Evolutionary conservation across 2,113 vertebrate species (phyloP).

Genomic region (Nothobranchius furzeri): DNA sequence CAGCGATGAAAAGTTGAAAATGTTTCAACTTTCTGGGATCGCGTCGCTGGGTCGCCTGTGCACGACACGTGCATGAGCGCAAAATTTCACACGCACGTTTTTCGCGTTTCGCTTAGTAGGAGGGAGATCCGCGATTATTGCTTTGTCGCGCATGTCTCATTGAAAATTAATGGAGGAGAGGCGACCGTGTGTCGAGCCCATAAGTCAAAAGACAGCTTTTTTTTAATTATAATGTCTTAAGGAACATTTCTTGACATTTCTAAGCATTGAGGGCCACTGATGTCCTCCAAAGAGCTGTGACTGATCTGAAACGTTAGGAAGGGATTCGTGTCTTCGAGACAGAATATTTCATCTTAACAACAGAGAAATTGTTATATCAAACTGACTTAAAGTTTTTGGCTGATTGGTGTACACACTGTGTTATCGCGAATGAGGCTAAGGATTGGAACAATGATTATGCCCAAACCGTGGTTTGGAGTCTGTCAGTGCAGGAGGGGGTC

Average conservation of each 20-base stretch:
- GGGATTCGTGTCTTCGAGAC: background rate
- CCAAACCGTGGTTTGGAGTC: conserved; percentile 62
- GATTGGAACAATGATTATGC: conserved; percentile 53
- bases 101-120: no score
- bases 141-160: no score
- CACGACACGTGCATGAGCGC: no score
- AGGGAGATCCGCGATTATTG: no score
- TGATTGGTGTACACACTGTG: background rate
- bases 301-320: background rate
- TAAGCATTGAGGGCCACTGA: background rate
- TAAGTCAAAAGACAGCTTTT: no score
- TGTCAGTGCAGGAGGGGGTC: conserved; percentile 28
- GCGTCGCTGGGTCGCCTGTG: no score
- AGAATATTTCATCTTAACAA: background rate
- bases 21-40: no score
- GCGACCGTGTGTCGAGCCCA: no score
- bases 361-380: background rate
- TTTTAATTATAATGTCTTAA: no score
- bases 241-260: background rate
- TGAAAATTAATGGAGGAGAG: no score
- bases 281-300: background rate
- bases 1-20: no score
- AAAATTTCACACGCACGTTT: no score
- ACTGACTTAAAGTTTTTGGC: background rate
- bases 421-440: conserved; percentile 46